Evolutionary conservation across 2,888 invertebrate genomes (phyloP), one percentile per base, ranked within the genome.

Genomic region (Tortricodes alternella): DNA sequence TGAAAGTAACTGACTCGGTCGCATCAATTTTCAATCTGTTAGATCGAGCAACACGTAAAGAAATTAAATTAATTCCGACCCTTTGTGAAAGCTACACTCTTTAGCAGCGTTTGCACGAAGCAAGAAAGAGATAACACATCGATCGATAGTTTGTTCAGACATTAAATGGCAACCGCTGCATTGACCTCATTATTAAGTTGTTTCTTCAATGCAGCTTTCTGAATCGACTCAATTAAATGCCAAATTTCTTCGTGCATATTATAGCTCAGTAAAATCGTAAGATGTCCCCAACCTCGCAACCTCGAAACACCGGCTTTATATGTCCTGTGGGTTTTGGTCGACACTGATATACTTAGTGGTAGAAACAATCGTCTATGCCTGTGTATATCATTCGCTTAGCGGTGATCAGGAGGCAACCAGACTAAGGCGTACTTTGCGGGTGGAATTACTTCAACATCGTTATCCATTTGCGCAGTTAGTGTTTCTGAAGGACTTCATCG

Each of bases 111-210:
- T 79, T 74, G 74, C 76, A 81, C 80, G 79, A 74, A 74, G 85
- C 67, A 74, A 81, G 89, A 89, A 83, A 87, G 90, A 87, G 90
- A 89, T 81, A 79, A 78, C 80, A 75, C 76, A 83, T 69, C 77
- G 86, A 89, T 89, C 90, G 80, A 89, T 89, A 88, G 78, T 85
- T 87, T 85, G 78, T 80, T 80, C 80, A 87, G 84, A 85, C 83
- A 84, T 85, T 85, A 83, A 88, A 85, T 80, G 79, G 84, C 81
- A 85, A 85, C 78, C 74, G 80, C 86, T 89, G 90, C 89, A 89
- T 83, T 89, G 90, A 80, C 89, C 88, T 88, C 84, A 81, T 85
- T 88, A 84, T 83, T 85, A 80, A 85, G 84, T 78, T 78, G 75
- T 81, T 83, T 71, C 77, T 80, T 79, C 70, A 66, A 68, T 78